These are phyloP conservation scores for Oncorhynchus masou DNA, from an alignment of 2,113 vertebrate species.

Conservation along the genomic window DNA sequence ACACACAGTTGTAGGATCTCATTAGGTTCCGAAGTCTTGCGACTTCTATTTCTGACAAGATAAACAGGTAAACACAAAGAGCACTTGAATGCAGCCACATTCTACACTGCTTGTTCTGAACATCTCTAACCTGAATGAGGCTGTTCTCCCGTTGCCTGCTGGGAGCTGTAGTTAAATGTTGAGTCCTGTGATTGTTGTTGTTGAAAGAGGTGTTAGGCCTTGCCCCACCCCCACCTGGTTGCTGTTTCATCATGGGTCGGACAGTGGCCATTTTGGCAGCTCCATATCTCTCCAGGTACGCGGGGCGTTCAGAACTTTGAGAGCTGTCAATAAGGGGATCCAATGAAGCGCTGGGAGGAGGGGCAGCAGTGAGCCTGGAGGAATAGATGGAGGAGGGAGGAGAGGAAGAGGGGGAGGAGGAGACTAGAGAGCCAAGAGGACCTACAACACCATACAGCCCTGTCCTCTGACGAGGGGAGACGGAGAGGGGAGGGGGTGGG, in stretches of 20 bases:
- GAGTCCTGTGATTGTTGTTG: constrained; percentile 78
- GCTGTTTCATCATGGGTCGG: constrained; percentile 89
- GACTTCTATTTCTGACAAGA: neutral
- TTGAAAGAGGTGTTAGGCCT: constrained; percentile 87
- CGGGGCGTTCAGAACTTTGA: constrained; percentile 81
- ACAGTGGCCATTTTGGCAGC: constrained; percentile 88
- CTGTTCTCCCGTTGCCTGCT: constrained; percentile 57
- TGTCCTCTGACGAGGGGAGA: constrained; percentile 77
- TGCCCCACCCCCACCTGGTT: constrained; percentile 65
- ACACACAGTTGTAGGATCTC: neutral
- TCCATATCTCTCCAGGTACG: constrained; percentile 79
- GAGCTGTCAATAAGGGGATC: constrained; percentile 77
- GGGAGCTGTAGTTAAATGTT: constrained; percentile 48
- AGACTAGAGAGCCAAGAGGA: constrained; percentile 64
- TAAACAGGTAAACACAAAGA: neutral
- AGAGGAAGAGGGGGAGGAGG: constrained; percentile 9
- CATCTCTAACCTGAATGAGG: constrained; percentile 59
- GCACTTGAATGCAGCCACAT: neutral
- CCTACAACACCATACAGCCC: constrained; percentile 69
- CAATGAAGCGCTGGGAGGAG: constrained; percentile 80
- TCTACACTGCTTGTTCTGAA: constrained; percentile 30
- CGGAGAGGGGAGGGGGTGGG: constrained; percentile 76
- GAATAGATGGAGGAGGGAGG: constrained; percentile 35
- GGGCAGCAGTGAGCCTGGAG: constrained; percentile 79
- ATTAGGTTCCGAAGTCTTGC: neutral